Conservation (phyloP, 2,113 vertebrate species). For the Pseudopodoces humilis region DNA sequence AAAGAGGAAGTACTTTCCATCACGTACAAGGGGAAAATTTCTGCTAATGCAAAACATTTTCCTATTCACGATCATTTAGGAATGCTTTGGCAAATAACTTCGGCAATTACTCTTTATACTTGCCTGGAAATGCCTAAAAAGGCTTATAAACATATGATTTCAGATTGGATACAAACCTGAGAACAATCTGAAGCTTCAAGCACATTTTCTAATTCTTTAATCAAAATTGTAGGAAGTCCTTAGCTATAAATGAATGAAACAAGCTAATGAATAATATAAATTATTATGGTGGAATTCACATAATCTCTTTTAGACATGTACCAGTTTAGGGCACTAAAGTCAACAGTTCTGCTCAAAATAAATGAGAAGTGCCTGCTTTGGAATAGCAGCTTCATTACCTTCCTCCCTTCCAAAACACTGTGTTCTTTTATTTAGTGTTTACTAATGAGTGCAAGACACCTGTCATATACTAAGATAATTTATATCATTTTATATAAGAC, state of each 20-base stretch:
- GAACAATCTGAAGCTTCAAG: not conserved
- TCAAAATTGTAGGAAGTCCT: not conserved
- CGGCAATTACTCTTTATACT: not conserved
- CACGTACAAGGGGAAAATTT: not conserved
- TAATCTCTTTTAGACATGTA: not conserved
- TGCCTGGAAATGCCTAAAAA: not conserved
- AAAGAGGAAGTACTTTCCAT: not conserved
- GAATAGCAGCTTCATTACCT: not conserved
- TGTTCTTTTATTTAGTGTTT: not conserved
- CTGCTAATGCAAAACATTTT: constrained; percentile 11
- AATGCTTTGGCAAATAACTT: constrained; percentile 23
- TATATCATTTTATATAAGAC: not conserved
- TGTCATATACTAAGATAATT: not conserved
- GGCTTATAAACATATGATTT: not conserved
- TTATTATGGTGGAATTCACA: not conserved
- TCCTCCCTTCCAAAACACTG: not conserved
- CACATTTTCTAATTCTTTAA: not conserved
- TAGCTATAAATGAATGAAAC: not conserved
- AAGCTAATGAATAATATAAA: not conserved
- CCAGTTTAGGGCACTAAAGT: not conserved
- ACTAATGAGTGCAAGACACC: not conserved
- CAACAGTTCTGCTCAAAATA: not conserved
- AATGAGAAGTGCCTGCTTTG: not conserved
- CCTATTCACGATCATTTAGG: constrained; percentile 2
- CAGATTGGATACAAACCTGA: not conserved